Base-by-base conservation (phyloP, 1,140 invertebrate species). In the Brachionus plicatilis region DNA sequence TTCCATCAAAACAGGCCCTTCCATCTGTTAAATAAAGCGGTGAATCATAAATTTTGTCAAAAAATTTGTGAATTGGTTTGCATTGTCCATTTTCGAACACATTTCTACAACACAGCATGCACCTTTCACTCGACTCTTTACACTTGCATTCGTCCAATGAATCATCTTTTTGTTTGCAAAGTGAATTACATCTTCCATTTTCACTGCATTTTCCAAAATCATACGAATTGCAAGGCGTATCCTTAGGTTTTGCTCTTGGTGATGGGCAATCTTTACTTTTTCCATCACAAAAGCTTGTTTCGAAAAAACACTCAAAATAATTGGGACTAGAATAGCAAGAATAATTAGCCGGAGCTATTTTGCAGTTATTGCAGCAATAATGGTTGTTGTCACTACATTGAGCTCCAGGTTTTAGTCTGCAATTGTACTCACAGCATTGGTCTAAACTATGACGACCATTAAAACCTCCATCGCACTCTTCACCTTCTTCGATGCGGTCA, bases 321-420 rank as follows among this genome's bases (percentile, higher is more conserved):
- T 82, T 82, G 20, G 95, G 92, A 24, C 72, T 70, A 3, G 78
- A 68, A 53, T 83, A 82, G 87, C 96, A 97, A 87, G 95, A 94
- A 7, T 93, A 86, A 7, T 89, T 89, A 11, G 85, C 90, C 84
- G 92, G 91, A 92, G 96, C 95, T 86, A 93, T 95, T 86, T 94
- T 92, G 87, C 96, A 97, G 86, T 93, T 93, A 88, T 94, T 93
- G 87, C 96, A 98, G 88, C 96, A 98, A 0, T 94, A 95, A 0
- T 95, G 95, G 89, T 98, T 97, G 88, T 95, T 95, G 89, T 97
- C 96, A 88, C 95, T 94, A 91, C 95, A 96, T 85, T 94, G 93
- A 20, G 94, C 94, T 41, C 94, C 93, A 88, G 93, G 92, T 56
- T 94, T 92, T 14, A 97, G 88, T 89, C 95, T 95, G 88, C 95